Conservation (phyloP, 2,797 vertebrate genomes). For the Diplodus puntazzo region DNA sequence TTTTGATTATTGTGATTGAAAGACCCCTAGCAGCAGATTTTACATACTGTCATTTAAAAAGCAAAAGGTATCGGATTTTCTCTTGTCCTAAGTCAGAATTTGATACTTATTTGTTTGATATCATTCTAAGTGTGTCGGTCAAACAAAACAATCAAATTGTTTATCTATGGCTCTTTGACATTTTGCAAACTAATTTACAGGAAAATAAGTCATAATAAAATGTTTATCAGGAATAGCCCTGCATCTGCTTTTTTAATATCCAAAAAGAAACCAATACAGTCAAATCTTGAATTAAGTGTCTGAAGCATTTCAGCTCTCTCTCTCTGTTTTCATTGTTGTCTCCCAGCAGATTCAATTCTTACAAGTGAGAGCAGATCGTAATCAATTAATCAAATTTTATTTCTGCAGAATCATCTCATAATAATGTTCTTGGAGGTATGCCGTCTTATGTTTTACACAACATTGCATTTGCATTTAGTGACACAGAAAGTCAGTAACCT, state of each 20-base stretch:
- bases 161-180: too few species aligned
- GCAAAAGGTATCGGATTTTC: not conserved
- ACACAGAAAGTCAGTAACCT: conserved; percentile 2
- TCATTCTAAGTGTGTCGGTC: not conserved
- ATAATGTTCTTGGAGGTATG: too few species aligned
- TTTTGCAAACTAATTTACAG: not conserved
- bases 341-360: not conserved
- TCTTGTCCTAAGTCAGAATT: not conserved
- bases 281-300: not conserved
- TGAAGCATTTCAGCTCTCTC: not conserved
- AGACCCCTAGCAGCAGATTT: too few species aligned
- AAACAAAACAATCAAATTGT: not conserved
- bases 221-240: not conserved
- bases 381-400: not conserved
- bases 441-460: not conserved
- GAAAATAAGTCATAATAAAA: not conserved
- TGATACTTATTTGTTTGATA: not conserved
- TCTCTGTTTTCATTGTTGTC: not conserved
- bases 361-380: not conserved
- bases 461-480: not conserved
- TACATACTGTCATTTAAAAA: not conserved
- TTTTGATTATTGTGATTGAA: too few species aligned
- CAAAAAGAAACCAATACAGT: not conserved
- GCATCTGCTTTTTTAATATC: not conserved
- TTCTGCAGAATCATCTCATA: not conserved